Base-by-base conservation (phyloP, 2,797 vertebrate species). In the Cirrhinus mrigala region DNA sequence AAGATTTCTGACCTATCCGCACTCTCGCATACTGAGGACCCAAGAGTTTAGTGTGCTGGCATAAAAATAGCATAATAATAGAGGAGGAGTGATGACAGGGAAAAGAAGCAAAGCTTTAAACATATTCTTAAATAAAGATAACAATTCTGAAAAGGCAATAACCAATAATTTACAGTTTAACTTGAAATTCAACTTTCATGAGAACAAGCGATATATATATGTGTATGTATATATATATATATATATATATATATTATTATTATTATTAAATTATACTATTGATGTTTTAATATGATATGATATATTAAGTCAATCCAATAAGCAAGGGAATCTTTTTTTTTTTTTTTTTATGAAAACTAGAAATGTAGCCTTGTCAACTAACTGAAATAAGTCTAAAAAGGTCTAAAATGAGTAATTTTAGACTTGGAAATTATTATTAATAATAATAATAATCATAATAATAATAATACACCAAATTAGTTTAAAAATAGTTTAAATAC, bases 41-140 rank as follows among this genome's bases (percentile, higher is more conserved):
- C n/a, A 33, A 52, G 46, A 60, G 80, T 79, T 85, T 62, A 82
- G 44, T 77, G 86, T 83, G 76, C 82, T 87, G 69, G 16, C 20
- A 84, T 37, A 75, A 82, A 82, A 78, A 84, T 68, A 75, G 33
- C 20, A 46, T 86, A 33, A 62, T 24, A 50, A 74, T 12, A 73
- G n/a, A 15, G n/a, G 6, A 20, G 9, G 58, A n/a, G 29, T 9
- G 44, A 52, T 52, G 9, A 52, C 5, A 40, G 20, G 33, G 10
- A 8, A 50, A 73, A 46, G 0, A 64, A 50, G 24, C 27, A 29
- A 11, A 10, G 60, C 3, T 24, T 60, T 40, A 77, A 77, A 44
- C 7, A 14, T 10, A 29, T 33, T 33, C 48, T 73, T 48, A 50
- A 75, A 75, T 29, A 11, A 29, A 33, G 73, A 75, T 52, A 75